Evolutionary conservation across 2,888 invertebrate species (phyloP).

Genomic region (Yponomeuta malinellus): DNA sequence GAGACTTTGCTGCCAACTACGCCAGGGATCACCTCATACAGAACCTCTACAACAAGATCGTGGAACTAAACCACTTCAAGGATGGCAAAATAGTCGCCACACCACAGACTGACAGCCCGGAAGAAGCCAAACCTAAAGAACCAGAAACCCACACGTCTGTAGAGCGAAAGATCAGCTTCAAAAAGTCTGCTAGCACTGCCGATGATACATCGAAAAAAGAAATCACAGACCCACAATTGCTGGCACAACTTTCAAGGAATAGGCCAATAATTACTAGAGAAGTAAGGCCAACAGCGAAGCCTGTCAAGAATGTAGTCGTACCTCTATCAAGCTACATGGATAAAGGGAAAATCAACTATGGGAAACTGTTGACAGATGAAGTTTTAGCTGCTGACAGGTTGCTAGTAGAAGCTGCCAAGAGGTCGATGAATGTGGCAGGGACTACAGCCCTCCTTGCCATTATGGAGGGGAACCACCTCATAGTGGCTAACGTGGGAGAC

Average conservation of each 20-base stretch:
- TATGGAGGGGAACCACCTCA: conserved; percentile 86
- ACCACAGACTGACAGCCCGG: conserved; percentile 44
- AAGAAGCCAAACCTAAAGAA: conserved; percentile 62
- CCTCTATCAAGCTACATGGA: conserved; percentile 81
- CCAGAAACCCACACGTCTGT: conserved; percentile 42
- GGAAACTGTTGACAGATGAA: conserved; percentile 89
- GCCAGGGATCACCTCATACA: conserved; percentile 91
- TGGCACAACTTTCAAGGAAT: conserved; percentile 79
- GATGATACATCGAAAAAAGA: conserved; percentile 76
- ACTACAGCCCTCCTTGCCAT: conserved; percentile 95
- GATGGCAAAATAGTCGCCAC: conserved; percentile 69
- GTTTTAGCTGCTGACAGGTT: conserved; percentile 89
- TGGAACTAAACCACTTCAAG: conserved; percentile 82
- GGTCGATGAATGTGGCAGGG: conserved; percentile 85
- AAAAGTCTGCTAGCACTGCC: conserved; percentile 78
- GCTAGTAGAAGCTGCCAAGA: conserved; percentile 88
- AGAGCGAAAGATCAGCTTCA: conserved; percentile 80
- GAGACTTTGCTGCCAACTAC: conserved; percentile 95
- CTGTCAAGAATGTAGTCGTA: conserved; percentile 61
- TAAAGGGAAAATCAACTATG: conserved; percentile 85
- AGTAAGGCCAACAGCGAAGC: conserved; percentile 67
- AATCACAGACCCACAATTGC: conserved; percentile 80
- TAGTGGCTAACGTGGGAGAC: conserved; percentile 97
- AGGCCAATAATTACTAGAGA: conserved; percentile 76
- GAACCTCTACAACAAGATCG: conserved; percentile 84